phyloP scores from a whole-genome alignment of 2,797 vertebrate genomes.

The Numenius phaeopus region DNA sequence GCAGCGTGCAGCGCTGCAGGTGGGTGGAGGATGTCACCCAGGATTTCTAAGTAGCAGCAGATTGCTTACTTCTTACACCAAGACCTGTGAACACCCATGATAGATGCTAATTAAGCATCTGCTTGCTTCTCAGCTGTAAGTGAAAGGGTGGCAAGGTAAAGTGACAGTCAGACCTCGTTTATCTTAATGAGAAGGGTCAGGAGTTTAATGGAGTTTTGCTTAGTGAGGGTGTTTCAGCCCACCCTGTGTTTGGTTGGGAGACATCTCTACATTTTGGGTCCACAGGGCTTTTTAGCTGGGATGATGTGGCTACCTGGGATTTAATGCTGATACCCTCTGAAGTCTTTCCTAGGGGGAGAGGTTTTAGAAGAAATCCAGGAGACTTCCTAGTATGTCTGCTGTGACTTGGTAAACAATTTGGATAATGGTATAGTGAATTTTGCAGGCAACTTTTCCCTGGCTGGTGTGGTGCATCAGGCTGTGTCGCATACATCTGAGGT shows the following conservation, averaged over 20 bases:
- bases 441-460: background rate
- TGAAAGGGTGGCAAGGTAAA: constrained; percentile 52
- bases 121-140: constrained; percentile 50
- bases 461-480: accelerated
- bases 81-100: constrained; percentile 45
- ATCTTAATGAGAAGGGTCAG: constrained; percentile 39
- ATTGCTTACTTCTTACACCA: constrained; percentile 9
- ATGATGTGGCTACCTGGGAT: background rate
- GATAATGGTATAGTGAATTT: background rate
- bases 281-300: background rate
- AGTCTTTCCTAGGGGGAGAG: background rate
- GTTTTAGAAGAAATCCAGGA: background rate
- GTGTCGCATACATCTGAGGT: background rate
- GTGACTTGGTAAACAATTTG: background rate
- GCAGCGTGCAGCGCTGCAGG: accelerated
- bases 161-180: constrained; percentile 58
- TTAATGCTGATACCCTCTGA: background rate
- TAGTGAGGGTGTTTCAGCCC: background rate
- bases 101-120: constrained; percentile 63
- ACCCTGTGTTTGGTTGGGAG: background rate
- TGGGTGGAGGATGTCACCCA: background rate
- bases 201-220: constrained; percentile 32
- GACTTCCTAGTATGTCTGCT: background rate
- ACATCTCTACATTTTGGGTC: background rate
- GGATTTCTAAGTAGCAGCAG: background rate